Evolutionary conservation across 2,888 invertebrate genomes (phyloP), one percentile per base, ranked within the genome.

Genomic region (Carcina quercana): DNA sequence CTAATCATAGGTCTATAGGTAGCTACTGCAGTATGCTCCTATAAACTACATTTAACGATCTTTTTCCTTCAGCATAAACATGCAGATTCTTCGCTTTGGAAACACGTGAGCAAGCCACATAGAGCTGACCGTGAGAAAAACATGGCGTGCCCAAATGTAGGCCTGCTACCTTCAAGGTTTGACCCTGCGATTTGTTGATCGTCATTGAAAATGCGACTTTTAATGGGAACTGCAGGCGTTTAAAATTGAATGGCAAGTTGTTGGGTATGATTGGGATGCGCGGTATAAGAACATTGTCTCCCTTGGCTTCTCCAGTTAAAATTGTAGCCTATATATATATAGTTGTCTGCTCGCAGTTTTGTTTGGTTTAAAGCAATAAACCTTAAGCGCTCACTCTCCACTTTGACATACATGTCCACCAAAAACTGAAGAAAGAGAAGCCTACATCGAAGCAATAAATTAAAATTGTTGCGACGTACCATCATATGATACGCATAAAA

Each of bases 211-310:
- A 45, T 17, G 40, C 34, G 3, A 37, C 28, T 35, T 47, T 49
- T 24, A 48, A 29, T 11, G 48, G 46, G 28, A 50, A 51, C 37
- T 50, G 50, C 32, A 50, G 22, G 13, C 43, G 25, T 38, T 46
- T 47, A 37, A 48, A 50, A 11, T 47, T 26, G 19, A 52, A 46
- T 26, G 50, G 48, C 17, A 53, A 42, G 28, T 53, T 43, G 7
- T 35, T 51, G 19, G 47, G 50, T 28, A 52, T 52, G 11, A 50
- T 46, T 31, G 48, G 49, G 19, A 53, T 53, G 14, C 51, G 47
- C 5, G 48, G 52, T 28, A 51, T 50, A 21, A 53, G 28, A 25
- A 53, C 50, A 30, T 34, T 39, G 13, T 46, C 45, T 40, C 47
- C 49, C 20, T 48, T 47, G 15, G 42, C 45, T 33, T 25, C 38